These are phyloP conservation scores for Tamandua tetradactyla DNA, from an alignment of 2,797 vertebrate genomes.

Conservation along the genomic window DNA sequence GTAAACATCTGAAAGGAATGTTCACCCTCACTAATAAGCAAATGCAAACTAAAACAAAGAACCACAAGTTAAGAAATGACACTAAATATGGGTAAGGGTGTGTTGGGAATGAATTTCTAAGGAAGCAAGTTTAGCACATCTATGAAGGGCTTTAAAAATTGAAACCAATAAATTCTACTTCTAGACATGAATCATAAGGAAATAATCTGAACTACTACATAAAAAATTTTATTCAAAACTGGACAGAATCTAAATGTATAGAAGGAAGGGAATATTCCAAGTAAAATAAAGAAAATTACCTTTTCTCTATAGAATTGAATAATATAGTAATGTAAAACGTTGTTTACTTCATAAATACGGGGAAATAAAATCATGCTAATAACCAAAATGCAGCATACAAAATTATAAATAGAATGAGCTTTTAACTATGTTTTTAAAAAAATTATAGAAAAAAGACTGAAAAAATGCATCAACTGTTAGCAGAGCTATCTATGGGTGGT, in stretches of 20 bases:
- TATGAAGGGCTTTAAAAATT: background rate
- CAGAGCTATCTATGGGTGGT: background rate
- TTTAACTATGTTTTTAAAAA: conserved; percentile 7
- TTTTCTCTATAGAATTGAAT: conserved; percentile 21
- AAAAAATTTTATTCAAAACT: conserved; percentile 27
- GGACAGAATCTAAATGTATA: background rate
- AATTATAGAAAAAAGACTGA: background rate
- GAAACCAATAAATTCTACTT: conserved; percentile 43
- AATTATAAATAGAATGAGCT: background rate
- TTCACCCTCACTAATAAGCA: conserved; percentile 13
- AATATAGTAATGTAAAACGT: background rate
- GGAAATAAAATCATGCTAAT: conserved; percentile 25
- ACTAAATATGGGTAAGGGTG: background rate
- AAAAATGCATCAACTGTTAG: background rate
- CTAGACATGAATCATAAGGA: conserved; percentile 17
- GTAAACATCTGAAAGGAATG: background rate
- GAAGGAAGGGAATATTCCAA: background rate
- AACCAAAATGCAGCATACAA: background rate
- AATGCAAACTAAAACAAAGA: conserved; percentile 57
- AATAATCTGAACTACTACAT: conserved; percentile 15
- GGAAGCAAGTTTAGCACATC: background rate
- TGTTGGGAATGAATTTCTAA: background rate
- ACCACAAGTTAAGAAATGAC: background rate
- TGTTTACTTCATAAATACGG: conserved; percentile 3
- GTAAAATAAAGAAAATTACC: background rate